Base-by-base conservation (phyloP, 64 coral and sea anemone genomes). In the Cladopsammia gracilis region DNA sequence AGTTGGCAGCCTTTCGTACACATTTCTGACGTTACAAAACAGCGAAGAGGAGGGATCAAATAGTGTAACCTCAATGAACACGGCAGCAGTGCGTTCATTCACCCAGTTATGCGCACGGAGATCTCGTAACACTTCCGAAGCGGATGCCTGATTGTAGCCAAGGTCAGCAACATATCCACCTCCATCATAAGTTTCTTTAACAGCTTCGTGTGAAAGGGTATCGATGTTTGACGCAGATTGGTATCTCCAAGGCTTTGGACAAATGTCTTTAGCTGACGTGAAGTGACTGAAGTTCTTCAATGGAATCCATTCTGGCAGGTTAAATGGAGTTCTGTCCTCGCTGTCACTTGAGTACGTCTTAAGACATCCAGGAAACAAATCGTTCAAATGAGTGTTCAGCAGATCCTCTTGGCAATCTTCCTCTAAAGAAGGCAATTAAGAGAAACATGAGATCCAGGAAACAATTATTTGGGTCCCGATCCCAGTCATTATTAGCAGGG, bases 181-280 rank as follows among this genome's bases (percentile, higher is more conserved):
- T 64, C 89, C 89, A 60, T 84, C 56, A 16, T 91, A 91, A 2
- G 20, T 64, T 25, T 45, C 57, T 44, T 53, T 62, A 23, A 62
- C 48, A 23, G 76, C 89, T 48, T 48, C 42, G 5, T 83, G 64
- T 19, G 68, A 76, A 6, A 84, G 25, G 10, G 67, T 62, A 10
- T 73, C n/a, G 11, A 91, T 45, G 24, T 3, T 6, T 23, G 83
- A 42, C 7, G 22, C 45, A 46, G 67, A 74, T 13, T 74, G 19
- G 49, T 91, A 91, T n/a, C 79, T 79, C 89, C 89, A 91, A 3
- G 89, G 67, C 69, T 74, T 44, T 3, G 89, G 89, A 25, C 78
- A 91, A 48, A 83, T 11, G 7, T 91, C 65, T 2, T 53, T 61
- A 62, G 48, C 9, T 54, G 45, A 7, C n/a, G 3, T 7, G 12